Evolutionary conservation across 2,888 invertebrate species (phyloP).

Genomic region (Argyresthia albistria): DNA sequence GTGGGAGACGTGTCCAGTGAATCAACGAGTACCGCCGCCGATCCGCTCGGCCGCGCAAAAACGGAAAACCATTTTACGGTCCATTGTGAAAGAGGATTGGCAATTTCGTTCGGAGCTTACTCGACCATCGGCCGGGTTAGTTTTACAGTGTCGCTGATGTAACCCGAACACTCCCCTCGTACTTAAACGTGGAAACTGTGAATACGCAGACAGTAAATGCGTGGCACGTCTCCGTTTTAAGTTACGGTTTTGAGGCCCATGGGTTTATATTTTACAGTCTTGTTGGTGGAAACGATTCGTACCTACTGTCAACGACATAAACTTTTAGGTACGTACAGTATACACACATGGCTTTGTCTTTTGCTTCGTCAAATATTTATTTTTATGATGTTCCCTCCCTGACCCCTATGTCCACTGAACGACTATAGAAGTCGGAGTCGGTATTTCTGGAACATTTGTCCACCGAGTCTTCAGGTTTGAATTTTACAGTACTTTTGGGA

Average conservation of each 20-base stretch:
- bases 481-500: too few relatives aligned
- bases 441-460: too few relatives aligned
- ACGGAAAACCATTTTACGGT: constrained; percentile 73
- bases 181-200: constrained; percentile 7
- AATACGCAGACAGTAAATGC: not conserved
- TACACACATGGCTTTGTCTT: too few relatives aligned
- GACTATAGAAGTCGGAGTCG: too few relatives aligned
- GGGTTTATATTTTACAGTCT: not conserved
- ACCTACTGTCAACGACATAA: too few relatives aligned
- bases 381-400: too few relatives aligned
- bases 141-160: constrained; percentile 37
- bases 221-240: constrained; percentile 7
- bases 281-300: not conserved
- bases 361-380: too few relatives aligned
- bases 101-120: constrained; percentile 50
- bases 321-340: too few relatives aligned
- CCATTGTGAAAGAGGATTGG: constrained; percentile 72
- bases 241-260: not conserved
- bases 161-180: constrained; percentile 36
- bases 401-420: too few relatives aligned
- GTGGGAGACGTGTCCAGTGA: constrained; percentile 62
- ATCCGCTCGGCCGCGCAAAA: constrained; percentile 66
- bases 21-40: constrained; percentile 48
- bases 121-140: constrained; percentile 50
- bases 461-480: too few relatives aligned